phyloP scores from a whole-genome alignment of 2,797 vertebrate species.

The Micrastur ruficollis region DNA sequence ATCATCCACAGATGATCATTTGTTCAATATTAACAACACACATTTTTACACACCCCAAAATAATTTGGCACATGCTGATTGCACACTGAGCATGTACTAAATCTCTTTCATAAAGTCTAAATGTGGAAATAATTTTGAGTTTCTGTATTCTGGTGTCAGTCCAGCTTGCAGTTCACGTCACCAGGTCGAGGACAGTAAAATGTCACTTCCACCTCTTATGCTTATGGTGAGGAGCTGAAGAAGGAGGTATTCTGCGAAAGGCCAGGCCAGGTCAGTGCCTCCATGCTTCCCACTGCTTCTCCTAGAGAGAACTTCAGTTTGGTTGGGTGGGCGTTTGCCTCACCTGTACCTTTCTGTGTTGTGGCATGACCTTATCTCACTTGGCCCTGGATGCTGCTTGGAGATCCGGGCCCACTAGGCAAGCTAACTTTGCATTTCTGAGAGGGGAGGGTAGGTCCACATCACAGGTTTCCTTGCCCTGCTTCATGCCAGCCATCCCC shows the following conservation, averaged over 20 bases:
- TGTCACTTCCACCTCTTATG: background rate
- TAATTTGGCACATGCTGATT: background rate
- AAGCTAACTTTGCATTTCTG: background rate
- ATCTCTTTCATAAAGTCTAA: background rate
- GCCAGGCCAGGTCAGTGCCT: background rate
- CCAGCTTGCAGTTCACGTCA: background rate
- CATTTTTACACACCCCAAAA: background rate
- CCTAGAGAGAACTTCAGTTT: background rate
- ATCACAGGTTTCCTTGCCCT: background rate
- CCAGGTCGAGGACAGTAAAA: background rate
- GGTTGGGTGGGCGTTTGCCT: background rate
- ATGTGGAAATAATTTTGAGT: slow-evolving; percentile 15
- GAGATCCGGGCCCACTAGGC: rapidly evolving
- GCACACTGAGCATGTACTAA: background rate
- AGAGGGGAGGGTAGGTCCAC: background rate
- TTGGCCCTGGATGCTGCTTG: background rate
- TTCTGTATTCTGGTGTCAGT: background rate
- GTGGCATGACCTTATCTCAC: background rate
- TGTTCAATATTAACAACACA: background rate
- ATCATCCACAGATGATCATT: background rate
- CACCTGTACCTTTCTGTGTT: background rate
- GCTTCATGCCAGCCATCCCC: background rate
- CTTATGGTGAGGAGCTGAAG: background rate
- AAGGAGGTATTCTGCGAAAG: background rate
- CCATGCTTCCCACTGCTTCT: background rate